These are phyloP conservation scores for Melitaea cinxia DNA, from an alignment of 1,140 invertebrate genomes.

Conservation along the genomic window DNA sequence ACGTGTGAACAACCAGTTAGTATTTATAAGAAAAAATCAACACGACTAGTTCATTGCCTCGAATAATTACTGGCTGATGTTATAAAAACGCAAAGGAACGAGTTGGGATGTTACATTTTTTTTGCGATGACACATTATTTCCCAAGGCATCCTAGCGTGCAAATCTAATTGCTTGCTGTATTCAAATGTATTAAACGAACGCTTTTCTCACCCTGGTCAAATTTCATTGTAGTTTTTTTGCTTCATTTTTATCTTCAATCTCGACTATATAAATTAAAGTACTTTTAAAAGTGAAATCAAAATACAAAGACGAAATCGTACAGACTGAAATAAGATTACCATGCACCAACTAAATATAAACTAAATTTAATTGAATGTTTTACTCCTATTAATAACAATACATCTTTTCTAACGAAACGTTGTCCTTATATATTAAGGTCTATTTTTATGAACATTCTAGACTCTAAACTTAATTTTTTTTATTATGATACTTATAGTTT, in stretches of 20 bases:
- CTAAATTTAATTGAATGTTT: too few relatives aligned
- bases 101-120: slow-evolving; percentile 40
- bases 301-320: too few relatives aligned
- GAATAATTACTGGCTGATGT: slow-evolving; percentile 64
- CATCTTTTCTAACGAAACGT: too few relatives aligned
- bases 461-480: too few relatives aligned
- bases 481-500: too few relatives aligned
- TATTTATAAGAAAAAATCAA: slow-evolving; percentile 57
- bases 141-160: slow-evolving; percentile 11
- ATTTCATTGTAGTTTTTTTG: not conserved
- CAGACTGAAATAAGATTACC: too few relatives aligned
- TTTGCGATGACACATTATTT: slow-evolving; percentile 32
- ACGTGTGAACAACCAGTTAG: slow-evolving; percentile 67
- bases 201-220: not conserved
- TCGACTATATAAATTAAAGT: too few relatives aligned
- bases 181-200: not conserved
- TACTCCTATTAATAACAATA: too few relatives aligned
- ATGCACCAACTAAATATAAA: too few relatives aligned
- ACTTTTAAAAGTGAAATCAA: too few relatives aligned
- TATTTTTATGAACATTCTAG: too few relatives aligned
- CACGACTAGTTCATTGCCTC: slow-evolving; percentile 61
- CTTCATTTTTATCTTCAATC: not conserved
- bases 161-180: slow-evolving; percentile 15
- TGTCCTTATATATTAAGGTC: too few relatives aligned
- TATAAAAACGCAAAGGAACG: slow-evolving; percentile 43